Evolutionary conservation across 2,888 invertebrate genomes (phyloP), one percentile per base, ranked within the genome.

Genomic region (Macaria notata): DNA sequence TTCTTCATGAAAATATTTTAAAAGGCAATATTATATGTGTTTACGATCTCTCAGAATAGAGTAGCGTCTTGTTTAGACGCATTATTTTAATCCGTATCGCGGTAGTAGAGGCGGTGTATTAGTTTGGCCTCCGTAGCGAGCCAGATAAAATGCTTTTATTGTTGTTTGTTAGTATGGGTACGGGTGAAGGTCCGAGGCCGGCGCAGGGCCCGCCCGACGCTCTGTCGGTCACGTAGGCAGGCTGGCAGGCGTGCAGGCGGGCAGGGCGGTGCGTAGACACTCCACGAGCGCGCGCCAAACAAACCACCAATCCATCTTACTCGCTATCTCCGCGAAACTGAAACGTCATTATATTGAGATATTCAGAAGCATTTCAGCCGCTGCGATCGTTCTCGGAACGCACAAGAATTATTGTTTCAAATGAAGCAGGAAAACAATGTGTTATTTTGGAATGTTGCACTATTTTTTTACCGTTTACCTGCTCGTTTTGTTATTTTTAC

Each of bases 211-310:
- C 59, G 61, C 59, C 59, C 62, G 71, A 81, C 84, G 81, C 76
- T 56, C 62, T 67, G 57, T 45, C 59, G 64, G 84, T 86, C 88
- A 87, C 87, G 88, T 87, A 86, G 75, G 81, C 86, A 70, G 38
- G 19, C 19, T 19, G 19, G 19, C 19, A 2, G 19, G 19, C 19
- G 19, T 19, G 19, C 19, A 19, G 19, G 19, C 19, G 19, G 19
- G 19, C 19, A 19, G 19, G 19, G 19, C 19, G 19, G 19, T 2
- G 19, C 19, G 19, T 19, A 19, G 19, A 19, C 19, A 19, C 19
- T 19, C 19, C 19, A 2, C 19, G 19, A 2, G 19, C 19, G 19
- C 19, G 19, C 19, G 19, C 19, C 2, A 19, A 19, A 19, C 19
- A 19, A 19, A 19, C 19, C 33, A 36, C 33, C 33, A 36, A 56